Evolutionary conservation across 2,888 invertebrate species (phyloP).

Genomic region (Crocallis elinguaria): DNA sequence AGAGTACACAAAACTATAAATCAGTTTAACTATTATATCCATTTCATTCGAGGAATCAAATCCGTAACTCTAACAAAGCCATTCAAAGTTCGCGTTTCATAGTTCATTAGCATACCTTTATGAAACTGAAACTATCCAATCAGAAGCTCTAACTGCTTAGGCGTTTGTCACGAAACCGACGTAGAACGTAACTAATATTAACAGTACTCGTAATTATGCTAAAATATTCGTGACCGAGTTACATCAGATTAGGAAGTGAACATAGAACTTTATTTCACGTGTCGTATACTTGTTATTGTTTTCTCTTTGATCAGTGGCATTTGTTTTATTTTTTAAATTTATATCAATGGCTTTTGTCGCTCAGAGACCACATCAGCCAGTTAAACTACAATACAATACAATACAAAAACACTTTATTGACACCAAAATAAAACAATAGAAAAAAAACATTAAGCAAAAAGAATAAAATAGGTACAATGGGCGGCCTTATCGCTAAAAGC

Average conservation of each 20-base stretch:
- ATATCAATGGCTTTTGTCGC: no score
- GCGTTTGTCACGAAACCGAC: constrained; percentile 40
- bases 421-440: no score
- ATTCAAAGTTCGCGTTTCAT: constrained; percentile 28
- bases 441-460: no score
- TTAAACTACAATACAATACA: no score
- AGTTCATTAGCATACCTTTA: constrained; percentile 35
- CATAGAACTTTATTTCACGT: constrained; percentile 1
- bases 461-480: no score
- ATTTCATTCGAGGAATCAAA: background rate
- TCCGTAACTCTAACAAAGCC: constrained; percentile 1
- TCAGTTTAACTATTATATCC: background rate
- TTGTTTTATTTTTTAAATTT: no score
- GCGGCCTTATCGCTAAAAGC: no score
- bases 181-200: constrained; percentile 21
- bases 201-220: constrained; percentile 32
- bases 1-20: background rate
- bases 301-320: background rate
- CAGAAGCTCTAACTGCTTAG: constrained; percentile 35
- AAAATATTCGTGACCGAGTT: constrained; percentile 40
- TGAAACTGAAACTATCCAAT: constrained; percentile 43
- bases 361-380: no score
- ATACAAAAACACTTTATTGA: no score
- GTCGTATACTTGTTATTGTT: background rate
- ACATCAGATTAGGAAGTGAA: constrained; percentile 26